Evolutionary conservation across 2,888 invertebrate species (phyloP), one percentile per base, ranked within the genome.

Genomic region (Troides helena): DNA sequence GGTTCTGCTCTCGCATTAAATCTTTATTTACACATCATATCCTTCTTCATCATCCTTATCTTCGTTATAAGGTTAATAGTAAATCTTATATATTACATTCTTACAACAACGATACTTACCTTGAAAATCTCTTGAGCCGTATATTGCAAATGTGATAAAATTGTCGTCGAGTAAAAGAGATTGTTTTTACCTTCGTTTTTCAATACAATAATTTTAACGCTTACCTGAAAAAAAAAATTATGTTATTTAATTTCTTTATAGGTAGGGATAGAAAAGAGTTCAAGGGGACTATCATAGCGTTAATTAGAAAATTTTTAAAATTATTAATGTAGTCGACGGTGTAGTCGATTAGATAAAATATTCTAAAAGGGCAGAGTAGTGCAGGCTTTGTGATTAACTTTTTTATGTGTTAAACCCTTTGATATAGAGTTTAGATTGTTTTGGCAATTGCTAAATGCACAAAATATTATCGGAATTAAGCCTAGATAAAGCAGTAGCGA

Each of bases 281-380:
- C 18, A n/a, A 8, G 36, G 59, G 30, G 50, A 60, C 23, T 36
- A n/a, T 62, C 87, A 86, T 88, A 89, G 89, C 89, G 89, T 87
- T 91, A 90, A 90, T 90, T 90, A 90, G 88, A 89, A 90, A 90
- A 89, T 88, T 89, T 89, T 86, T 86, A 88, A 90, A 91, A 90
- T 90, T 90, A 90, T 90, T 90, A 90, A 91, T 90, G 90, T 30
- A 89, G 88, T 86, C 84, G 81, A 83, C 86, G 81, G 87, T 89
- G 89, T 90, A 87, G 78, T 85, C 89, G 90, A 91, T 91, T 91
- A 92, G 90, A 91, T 91, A 91, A 90, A 91, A 89, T 91, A 90
- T 90, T 90, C 89, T 89, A 90, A 91, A 90, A 90, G 89, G 68
- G 50, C 36, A 58, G 53, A 18, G 64, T 64, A 58, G 85, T 83